phyloP scores from a whole-genome alignment of 2,888 invertebrate species.

The Scaptomyza caliginosa region DNA sequence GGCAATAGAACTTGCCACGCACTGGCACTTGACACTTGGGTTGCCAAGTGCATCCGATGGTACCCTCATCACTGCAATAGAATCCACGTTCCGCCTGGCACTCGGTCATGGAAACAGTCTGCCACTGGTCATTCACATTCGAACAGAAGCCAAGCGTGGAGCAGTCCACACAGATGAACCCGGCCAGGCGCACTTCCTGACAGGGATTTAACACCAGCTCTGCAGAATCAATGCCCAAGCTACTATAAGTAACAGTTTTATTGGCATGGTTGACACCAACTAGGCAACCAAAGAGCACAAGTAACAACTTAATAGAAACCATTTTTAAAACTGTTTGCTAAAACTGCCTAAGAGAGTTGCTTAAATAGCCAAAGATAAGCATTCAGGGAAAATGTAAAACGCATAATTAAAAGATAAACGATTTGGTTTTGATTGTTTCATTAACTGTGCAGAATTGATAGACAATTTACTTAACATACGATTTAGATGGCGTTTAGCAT shows the following conservation, averaged over 20 bases:
- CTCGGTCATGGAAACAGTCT: conserved; percentile 50
- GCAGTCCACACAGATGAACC: conserved; percentile 75
- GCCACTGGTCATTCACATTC: conserved; percentile 56
- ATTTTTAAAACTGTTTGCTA: conserved; percentile 47
- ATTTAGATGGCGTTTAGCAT: conserved; percentile 49
- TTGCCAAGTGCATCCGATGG: conserved; percentile 67
- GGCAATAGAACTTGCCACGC: conserved; percentile 73
- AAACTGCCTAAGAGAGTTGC: not conserved
- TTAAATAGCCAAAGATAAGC: conserved; percentile 49
- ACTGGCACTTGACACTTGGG: conserved; percentile 58
- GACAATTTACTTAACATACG: conserved; percentile 21
- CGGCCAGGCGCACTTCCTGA: conserved; percentile 57
- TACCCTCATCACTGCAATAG: conserved; percentile 70
- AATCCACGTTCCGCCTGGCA: conserved; percentile 63
- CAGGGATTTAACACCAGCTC: conserved; percentile 66
- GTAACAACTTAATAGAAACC: conserved; percentile 28
- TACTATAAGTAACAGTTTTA: not conserved
- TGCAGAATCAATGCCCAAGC: conserved; percentile 31
- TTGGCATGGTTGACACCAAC: not conserved
- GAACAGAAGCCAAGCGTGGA: conserved; percentile 66
- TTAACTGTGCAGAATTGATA: conserved; percentile 11
- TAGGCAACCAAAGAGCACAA: conserved; percentile 16
- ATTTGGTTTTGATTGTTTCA: conserved; percentile 14
- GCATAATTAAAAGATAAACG: conserved; percentile 53
- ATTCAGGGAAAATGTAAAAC: conserved; percentile 18